A percentile compares a stretch with the other conserved stretches of the same genome.
Conservation (phyloP, 92 coral and sea anemone species). For the Metridium senile region DNA sequence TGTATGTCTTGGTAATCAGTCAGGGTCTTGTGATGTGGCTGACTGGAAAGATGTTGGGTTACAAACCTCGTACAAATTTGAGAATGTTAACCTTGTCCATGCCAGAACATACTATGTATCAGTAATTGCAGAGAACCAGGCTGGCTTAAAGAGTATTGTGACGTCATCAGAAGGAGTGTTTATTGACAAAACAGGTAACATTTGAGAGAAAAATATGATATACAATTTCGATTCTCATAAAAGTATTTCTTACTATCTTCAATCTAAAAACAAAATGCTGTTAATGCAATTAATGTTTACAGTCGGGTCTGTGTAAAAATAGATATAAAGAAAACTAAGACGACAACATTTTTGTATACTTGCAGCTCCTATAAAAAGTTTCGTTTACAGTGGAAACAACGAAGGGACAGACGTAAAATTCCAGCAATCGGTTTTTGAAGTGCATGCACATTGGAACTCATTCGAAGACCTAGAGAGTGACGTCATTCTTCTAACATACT, state of each 20-base stretch:
- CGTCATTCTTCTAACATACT: conserved; percentile 73
- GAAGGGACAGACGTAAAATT: conserved; percentile 66
- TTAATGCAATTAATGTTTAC: too few species aligned
- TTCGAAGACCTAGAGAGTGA: conserved; percentile 94
- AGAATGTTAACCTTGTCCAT: conserved; percentile 42
- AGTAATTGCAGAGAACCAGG: conserved; percentile 72
- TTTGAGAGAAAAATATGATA: too few species aligned
- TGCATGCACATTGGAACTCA: conserved; percentile 74
- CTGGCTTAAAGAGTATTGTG: conserved; percentile 65
- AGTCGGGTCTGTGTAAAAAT: too few species aligned
- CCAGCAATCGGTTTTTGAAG: conserved; percentile 56
- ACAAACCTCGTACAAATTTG: conserved; percentile 48
- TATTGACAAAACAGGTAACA: conserved; percentile 88
- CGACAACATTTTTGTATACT: background rate
- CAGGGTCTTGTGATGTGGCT: conserved; percentile 60
- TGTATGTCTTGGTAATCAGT: conserved; percentile 75
- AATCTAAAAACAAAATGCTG: too few species aligned
- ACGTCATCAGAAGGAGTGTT: conserved; percentile 78
- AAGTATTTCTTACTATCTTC: too few species aligned
- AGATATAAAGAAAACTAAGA: too few species aligned
- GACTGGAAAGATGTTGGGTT: conserved; percentile 60
- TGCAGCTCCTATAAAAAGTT: conserved; percentile 49
- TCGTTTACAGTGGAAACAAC: conserved; percentile 63
- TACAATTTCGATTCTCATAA: too few species aligned
- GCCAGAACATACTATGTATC: conserved; percentile 75